Evolutionary conservation across 2,797 vertebrate genomes (phyloP), one percentile per base, ranked within the genome.

Genomic region (Linurgus olivaceus): DNA sequence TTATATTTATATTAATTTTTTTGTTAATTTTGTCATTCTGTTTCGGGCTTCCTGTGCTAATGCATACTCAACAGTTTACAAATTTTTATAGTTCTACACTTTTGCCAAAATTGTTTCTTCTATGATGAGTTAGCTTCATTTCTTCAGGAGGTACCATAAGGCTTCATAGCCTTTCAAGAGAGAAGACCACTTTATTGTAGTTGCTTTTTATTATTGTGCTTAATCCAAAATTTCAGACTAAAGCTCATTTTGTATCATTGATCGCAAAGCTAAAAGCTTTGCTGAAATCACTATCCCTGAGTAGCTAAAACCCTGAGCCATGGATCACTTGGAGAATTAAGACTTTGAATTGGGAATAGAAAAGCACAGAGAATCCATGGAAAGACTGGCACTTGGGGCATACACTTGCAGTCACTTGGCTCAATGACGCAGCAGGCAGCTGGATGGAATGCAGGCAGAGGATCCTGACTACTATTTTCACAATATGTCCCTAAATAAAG

Each of bases 151-250:
- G 38, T 51, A 16, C 7, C 4, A 17, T 45, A 76, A 59, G 11
- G 24, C 13, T 66, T 63, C 37, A 47, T n/a, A 35, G 48, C 6
- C 44, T 37, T 63, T 55, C 42, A 72, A 59, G 51, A 31, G 37
- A 62, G 47, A 72, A 76, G 47, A 50, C 12, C 20, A 23, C 13
- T 65, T 63, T 38, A 45, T 42, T 80, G 16, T 47, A 65, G 24
- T 31, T 87, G 19, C 11, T 70, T 58, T 66, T 82, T 47, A 38
- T 75, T 84, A 47, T 38, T 61, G 19, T 33, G 13, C 5, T 31
- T 78, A 79, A 76, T 91, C 20, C 63, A 50, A 44, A 75, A 81
- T 81, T 81, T 86, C 31, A 81, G 33, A 65, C 31, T 81, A 11
- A 63, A 80, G 26, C 26, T 66, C 48, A 38, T 75, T 61, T 38